Base-by-base conservation (phyloP, 2,888 invertebrate genomes). In the Metopia argyrocephala region DNA sequence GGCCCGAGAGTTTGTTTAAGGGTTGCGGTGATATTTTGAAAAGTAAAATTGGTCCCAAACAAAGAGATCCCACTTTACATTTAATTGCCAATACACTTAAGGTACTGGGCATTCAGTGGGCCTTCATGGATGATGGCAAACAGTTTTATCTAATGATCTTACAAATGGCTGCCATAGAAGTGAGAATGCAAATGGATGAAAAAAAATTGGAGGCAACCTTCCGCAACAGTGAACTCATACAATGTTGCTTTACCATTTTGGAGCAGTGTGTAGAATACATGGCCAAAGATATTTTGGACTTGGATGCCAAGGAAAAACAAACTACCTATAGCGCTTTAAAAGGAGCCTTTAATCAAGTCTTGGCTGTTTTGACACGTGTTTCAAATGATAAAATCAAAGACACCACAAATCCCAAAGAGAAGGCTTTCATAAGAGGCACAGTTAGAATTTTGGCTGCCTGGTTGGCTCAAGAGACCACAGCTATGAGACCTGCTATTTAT, bases 161-260 rank as follows among this genome's bases (percentile, higher is more conserved):
- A 74, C 97, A 98, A 89, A 91, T 98, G 74, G 94, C 96, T 85
- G 96, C 97, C 64, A 96, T 98, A 87, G 98, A 98, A 92, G 95
- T 98, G 1, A 93, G 97, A 86, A 97, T 98, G 97, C 96, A 96
- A 85, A 92, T 98, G 82, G 98, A 98, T 87, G 96, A 96, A 83
- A 94, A 95, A 86, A 94, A 94, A 87, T 92, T 97, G 84, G 95
- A 96, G 88, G 93, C 95, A 86, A 94, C 96, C 1, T 93, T 94
- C 89, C 92, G 93, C 54, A 94, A 96, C 89, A 94, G 94, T 61
- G 95, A 96, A 82, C 91, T 97, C 57, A 92, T 96, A n/a, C 94
- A 95, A 7, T 93, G 95, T 62, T 97, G 96, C 87, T 97, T 96
- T 85, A 92, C 94, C 68, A 95, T 96, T 68, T 91, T 97, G 79